Conservation (phyloP, 2,888 invertebrate genomes). For the Synergus laeviventris region DNA sequence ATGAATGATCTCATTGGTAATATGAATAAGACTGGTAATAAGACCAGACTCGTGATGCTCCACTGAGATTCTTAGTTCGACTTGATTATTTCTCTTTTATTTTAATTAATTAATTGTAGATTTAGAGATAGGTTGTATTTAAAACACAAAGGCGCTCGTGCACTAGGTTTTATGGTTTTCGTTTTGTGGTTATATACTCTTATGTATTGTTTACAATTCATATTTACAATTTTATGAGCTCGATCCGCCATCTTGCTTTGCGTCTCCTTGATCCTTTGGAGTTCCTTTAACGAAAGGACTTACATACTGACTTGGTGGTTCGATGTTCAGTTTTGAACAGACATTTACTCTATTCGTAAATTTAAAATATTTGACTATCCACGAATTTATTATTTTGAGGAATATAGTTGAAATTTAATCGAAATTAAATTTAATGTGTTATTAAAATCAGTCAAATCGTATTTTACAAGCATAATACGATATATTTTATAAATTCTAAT, state of each 20-base stretch:
- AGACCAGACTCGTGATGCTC: conserved; percentile 27
- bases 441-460: not conserved
- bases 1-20: not conserved
- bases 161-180: conserved; percentile 16
- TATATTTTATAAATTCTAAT: not conserved
- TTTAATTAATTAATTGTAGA: not conserved
- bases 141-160: conserved; percentile 8
- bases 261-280: not conserved
- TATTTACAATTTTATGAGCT: conserved; percentile 20
- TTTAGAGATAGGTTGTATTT: conserved; percentile 9
- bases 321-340: not conserved
- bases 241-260: not conserved
- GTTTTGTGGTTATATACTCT: conserved; percentile 5
- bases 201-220: conserved; percentile 26
- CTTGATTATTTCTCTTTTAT: not conserved
- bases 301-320: not conserved
- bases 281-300: not conserved
- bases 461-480: not conserved
- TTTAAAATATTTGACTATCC: not conserved
- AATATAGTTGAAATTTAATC: not conserved
- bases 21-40: too few relatives aligned
- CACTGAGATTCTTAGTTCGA: conserved; percentile 19
- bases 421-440: not conserved
- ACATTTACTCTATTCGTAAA: not conserved
- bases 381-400: not conserved